Base-by-base conservation (phyloP, 2,888 invertebrate species). In the Operophtera brumata region DNA sequence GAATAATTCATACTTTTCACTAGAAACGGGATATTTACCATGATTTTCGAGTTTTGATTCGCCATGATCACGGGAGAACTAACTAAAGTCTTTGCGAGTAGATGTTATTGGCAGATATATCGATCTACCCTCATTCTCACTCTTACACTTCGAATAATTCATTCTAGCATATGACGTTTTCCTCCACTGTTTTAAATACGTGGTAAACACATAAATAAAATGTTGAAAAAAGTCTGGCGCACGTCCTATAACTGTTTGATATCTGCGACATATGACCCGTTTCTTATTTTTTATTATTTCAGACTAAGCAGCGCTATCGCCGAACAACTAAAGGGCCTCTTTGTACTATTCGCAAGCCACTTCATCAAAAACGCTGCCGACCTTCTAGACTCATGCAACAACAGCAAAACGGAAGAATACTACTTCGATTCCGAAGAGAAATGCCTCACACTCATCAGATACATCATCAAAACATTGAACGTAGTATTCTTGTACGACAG, bases 261-360 rank as follows among this genome's bases (percentile, higher is more conserved):
- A 28, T 9, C 9, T 8, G 30, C 30, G 1, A 30, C 8, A 7
- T 9, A 7, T 30, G 2, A 5, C 28, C 6, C 8, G 6, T 30
- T n/a, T 42, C 4, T 13, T 14, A 10, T 0, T 11, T 30, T n/a
- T 20, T 39, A 6, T 20, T 36, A 2, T 39, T 92, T 70, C 80
- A 92, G 94, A 70, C 75, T 97, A 30, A 95, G 96, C 54, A 92
- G 92, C 59, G 93, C 93, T 39, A 93, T 98, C 45, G 96, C 97
- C 0, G 94, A 95, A 48, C 93, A 93, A 57, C 85, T 99, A 4
- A 96, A 97, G 80, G 95, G 96, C 5, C 85, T 99, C 0, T 98
- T 98, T 79, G 94, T 96, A 0, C 85, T 97, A n/a, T 98, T 98
- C 55, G 96, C 97, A 42, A 94, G 94, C 0, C 95, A 96, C 70